Conservation (phyloP, 2,888 invertebrate genomes). For the Notocelia uddmanniana region DNA sequence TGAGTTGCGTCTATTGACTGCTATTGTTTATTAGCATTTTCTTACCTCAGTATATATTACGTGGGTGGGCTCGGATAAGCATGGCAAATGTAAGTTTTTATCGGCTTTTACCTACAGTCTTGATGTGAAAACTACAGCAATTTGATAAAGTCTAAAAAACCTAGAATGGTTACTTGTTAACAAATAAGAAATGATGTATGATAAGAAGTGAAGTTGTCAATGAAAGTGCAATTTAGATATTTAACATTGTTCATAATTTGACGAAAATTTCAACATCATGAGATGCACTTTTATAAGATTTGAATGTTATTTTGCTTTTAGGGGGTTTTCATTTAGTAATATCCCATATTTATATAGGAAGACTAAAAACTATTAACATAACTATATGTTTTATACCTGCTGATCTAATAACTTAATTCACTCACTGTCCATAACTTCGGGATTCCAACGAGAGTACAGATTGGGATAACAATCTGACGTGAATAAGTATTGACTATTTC, state of each 20-base stretch:
- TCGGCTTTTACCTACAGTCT: constrained; percentile 44
- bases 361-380: not conserved
- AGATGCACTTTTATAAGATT: not conserved
- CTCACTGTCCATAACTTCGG: too few relatives aligned
- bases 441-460: too few relatives aligned
- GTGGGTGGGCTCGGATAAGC: constrained; percentile 13
- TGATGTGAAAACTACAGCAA: not conserved
- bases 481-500: too few relatives aligned
- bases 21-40: constrained; percentile 5
- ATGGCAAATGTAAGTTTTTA: constrained; percentile 41
- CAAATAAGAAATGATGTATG: too few relatives aligned
- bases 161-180: not conserved
- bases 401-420: too few relatives aligned
- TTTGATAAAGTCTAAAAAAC: not conserved
- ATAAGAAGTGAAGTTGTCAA: too few relatives aligned
- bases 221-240: not conserved
- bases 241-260: not conserved
- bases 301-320: too few relatives aligned
- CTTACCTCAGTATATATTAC: constrained; percentile 8
- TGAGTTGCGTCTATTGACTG: constrained; percentile 1
- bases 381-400: not conserved
- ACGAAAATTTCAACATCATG: not conserved
- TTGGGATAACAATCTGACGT: too few relatives aligned
- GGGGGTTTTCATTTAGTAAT: too few relatives aligned
- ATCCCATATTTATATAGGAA: too few relatives aligned